Evolutionary conservation across 2,888 invertebrate species (phyloP).

Genomic region (Sesamia inferens): DNA sequence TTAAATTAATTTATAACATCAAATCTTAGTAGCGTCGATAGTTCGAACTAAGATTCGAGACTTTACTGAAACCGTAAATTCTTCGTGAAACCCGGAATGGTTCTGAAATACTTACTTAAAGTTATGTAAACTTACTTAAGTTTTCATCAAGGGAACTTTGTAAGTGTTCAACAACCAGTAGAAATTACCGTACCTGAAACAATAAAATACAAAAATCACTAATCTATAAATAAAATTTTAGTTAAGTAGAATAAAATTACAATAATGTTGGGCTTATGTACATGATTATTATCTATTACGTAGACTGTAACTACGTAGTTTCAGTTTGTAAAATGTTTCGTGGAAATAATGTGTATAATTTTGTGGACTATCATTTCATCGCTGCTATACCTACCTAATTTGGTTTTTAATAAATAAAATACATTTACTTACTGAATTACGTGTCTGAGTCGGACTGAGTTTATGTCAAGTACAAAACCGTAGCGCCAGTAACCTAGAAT

Average conservation of each 20-base stretch:
- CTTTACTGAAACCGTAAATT: background rate
- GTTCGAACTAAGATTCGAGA: background rate
- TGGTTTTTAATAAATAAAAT: background rate
- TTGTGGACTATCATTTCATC: background rate
- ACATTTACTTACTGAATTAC: background rate
- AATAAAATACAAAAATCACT: slow-evolving; percentile 19
- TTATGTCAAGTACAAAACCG: slow-evolving; percentile 2
- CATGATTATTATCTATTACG: background rate
- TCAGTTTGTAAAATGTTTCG: background rate
- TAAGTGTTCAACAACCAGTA: background rate
- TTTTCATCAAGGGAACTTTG: background rate
- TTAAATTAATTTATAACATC: too few relatives aligned
- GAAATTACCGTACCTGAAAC: slow-evolving; percentile 48
- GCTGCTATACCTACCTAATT: background rate
- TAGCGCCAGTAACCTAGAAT: slow-evolving; percentile 12
- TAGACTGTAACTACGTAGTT: too few relatives aligned
- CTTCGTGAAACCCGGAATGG: background rate
- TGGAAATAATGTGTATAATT: background rate
- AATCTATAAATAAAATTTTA: background rate
- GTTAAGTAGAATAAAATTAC: background rate
- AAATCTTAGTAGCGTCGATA: background rate
- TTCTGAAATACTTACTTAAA: background rate
- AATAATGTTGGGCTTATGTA: background rate
- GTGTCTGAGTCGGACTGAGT: background rate
- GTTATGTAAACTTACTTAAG: slow-evolving; percentile 9